These are phyloP conservation scores for Eubucco bourcierii DNA, from an alignment of 2,113 vertebrate species.

Conservation along the genomic window DNA sequence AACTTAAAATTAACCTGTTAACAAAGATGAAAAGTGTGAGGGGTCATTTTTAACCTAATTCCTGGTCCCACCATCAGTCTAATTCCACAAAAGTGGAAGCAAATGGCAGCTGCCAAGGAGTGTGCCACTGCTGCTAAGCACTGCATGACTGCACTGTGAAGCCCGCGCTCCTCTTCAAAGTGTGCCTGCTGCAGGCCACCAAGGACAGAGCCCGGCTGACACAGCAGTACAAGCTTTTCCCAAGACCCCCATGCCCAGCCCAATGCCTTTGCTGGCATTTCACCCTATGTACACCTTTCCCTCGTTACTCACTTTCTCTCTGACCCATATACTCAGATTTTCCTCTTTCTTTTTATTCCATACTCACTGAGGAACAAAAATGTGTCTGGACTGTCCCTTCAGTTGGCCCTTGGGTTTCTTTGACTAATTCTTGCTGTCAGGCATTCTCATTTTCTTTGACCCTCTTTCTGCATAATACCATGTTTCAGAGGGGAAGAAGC, in stretches of 20 bases:
- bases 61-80: background rate
- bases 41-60: background rate
- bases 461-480: background rate
- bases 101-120: background rate
- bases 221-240: background rate
- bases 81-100: background rate
- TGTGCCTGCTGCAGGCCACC: background rate
- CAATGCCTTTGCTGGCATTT: too few species aligned
- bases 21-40: accelerated
- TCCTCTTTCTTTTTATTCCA: background rate
- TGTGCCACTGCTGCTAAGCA: background rate
- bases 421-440: background rate
- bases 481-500: background rate
- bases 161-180: background rate
- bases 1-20: background rate
- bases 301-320: background rate
- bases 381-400: background rate
- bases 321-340: background rate
- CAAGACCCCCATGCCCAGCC: background rate
- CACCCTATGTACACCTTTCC: background rate
- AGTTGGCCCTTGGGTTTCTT: background rate
- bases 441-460: too few species aligned
- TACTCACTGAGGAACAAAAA: background rate
- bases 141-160: accelerated
- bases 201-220: too few species aligned